Base-by-base conservation (phyloP, 1,140 invertebrate species). In the Zaprionus nigranus region DNA sequence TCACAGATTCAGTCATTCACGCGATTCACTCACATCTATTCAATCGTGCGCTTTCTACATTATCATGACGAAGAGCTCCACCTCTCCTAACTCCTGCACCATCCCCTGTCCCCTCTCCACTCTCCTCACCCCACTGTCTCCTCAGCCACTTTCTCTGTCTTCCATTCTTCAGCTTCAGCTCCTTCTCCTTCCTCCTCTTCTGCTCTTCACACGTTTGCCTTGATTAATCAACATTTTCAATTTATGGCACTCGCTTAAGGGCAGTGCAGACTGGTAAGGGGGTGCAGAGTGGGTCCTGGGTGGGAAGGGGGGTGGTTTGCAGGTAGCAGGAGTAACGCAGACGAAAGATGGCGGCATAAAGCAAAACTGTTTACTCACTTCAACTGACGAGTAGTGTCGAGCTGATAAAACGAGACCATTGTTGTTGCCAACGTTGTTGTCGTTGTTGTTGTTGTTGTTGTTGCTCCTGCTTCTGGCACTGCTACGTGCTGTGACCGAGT, bases 171-270 rank as follows among this genome's bases (percentile, higher is more conserved):
- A 12, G 12, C 34, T 11, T 11, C 30, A 9, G 30, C 30, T 34
- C 3, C 30, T 34, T 34, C 30, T 34, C 30, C 30, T 11, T 34
- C 36, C 36, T 38, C 36, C 15, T 46, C 20, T 58, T 24, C 67
- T 22, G 62, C 46, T 24, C 46, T 24, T 51, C 46, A 51, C 75
- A 69, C 79, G 84, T 68, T 75, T 73, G 77, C 83, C 73, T 82
- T 87, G 83, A 87, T 87, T 87, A 87, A 87, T 87, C 83, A 87
- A 87, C 83, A 80, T 87, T 87, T 86, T 87, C 83, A 87, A 87
- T 87, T 87, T 87, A 87, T 88, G 80, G 80, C 77, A 74, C 77
- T 87, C 82, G 77, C 56, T 75, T 64, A 60, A 49, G 68, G 24
- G 20, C 20, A 51, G 11, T 20, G 17, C 46, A 49, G 15, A 43